Evolutionary conservation across 2,113 vertebrate genomes (phyloP), one percentile per base, ranked within the genome.

Genomic region (Noturus placidus): DNA sequence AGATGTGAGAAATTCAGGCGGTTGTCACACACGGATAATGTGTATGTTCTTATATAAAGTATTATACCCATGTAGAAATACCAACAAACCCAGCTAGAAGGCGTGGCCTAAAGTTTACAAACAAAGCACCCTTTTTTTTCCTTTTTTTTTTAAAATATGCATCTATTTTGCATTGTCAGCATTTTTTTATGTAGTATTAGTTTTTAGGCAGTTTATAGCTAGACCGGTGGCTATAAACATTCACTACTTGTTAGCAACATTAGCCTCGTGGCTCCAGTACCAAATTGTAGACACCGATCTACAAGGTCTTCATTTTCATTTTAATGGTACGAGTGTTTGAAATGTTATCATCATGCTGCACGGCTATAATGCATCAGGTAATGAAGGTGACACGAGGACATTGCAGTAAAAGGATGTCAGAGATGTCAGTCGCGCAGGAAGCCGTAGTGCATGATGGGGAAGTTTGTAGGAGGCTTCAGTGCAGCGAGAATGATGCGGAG

Each of bases 361-460:
- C 70, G 2, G 3, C 42, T 77, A 8, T 35, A 17, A 70, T 20
- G 70, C 42, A 38, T 7, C 30, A 65, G 11, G 57, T n/a, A 20
- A 82, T 17, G 80, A 63, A 50, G 81, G 25, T 22, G 17, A 38
- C 30, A 20, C 2, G 33, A 19, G 69, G 5, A 42, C 22, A 22
- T 10, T 76, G 50, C 9, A 54, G 50, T 7, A 15, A 54, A 50
- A 17, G 0, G 46, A n/a, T 78, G 38, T 76, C 4, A 1, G 5
- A 7, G 27, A 77, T 4, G 74, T 15, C 6, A 76, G 20, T 46
- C 20, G 70, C 2, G 20, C 2, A 27, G 50, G 9, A 57, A 82
- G 2, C 57, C 10, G 79, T 56, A 82, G 79, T 82, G 79, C 79
- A 82, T 61, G 79, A 82, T 82, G 56, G 79, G 79, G 61, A 80